Conservation (phyloP, 2,113 vertebrate species). For the Mesitornis unicolor region DNA sequence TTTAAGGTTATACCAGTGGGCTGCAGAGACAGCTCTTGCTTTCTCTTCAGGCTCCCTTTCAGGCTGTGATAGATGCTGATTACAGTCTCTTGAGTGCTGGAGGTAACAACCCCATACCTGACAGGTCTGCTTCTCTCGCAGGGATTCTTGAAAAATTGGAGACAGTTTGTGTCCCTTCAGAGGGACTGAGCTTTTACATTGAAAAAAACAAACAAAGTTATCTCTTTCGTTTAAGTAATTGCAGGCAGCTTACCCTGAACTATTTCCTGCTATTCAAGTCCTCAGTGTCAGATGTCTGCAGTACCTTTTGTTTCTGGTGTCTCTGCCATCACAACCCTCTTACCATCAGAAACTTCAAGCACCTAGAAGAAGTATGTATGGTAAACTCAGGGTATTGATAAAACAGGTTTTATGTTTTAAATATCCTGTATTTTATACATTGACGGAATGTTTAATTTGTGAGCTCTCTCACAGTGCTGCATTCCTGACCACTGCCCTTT, state of each 20-base stretch:
- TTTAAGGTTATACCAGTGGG: background rate
- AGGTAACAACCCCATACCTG: background rate
- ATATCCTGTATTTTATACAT: background rate
- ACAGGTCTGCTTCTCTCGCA: background rate
- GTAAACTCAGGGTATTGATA: background rate
- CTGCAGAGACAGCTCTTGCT: background rate
- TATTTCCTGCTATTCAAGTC: background rate
- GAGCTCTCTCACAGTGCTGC: background rate
- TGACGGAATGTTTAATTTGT: background rate
- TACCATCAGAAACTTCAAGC: background rate
- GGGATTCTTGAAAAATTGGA: background rate
- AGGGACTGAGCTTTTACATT: background rate
- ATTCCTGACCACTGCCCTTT: background rate
- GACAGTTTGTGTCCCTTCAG: background rate
- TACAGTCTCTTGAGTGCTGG: background rate
- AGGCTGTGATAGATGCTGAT: background rate
- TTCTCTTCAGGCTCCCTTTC: background rate
- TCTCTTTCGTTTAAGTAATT: background rate
- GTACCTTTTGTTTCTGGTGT: background rate
- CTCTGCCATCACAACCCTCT: background rate
- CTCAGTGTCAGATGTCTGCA: background rate
- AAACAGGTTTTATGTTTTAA: background rate
- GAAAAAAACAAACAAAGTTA: background rate
- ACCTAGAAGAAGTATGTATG: background rate
- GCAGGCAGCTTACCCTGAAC: background rate